Evolutionary conservation across 2,113 vertebrate species (phyloP).

Genomic region (Corapipo altera): DNA sequence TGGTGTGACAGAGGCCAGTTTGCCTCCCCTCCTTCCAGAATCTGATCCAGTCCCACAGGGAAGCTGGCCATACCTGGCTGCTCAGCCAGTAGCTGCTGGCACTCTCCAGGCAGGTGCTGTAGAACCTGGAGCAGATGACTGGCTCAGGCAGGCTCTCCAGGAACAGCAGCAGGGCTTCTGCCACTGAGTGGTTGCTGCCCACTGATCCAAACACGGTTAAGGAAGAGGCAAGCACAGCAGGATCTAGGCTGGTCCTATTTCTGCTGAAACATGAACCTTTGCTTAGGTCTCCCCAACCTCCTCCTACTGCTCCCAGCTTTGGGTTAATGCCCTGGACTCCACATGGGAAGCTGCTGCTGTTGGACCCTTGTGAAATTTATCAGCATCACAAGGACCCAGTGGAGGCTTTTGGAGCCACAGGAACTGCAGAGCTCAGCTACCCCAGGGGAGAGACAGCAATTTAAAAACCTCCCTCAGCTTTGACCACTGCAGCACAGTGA

Average conservation of each 20-base stretch:
- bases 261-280: background rate
- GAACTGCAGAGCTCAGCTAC: background rate
- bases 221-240: conserved; percentile 7
- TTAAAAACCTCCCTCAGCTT: background rate
- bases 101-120: conserved; percentile 82
- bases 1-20: too few relatives aligned
- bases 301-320: background rate
- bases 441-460: rapidly evolving
- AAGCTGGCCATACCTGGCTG: conserved; percentile 77
- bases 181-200: conserved; percentile 91
- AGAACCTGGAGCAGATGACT: conserved; percentile 83
- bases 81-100: conserved; percentile 76
- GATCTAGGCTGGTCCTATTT: background rate
- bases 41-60: background rate
- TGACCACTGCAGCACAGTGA: background rate
- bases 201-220: conserved; percentile 76
- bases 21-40: background rate
- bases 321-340: background rate
- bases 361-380: rapidly evolving
- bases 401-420: rapidly evolving
- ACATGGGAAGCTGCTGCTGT: rapidly evolving
- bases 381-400: rapidly evolving
- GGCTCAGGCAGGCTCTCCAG: conserved; percentile 95
- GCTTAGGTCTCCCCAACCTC: background rate
- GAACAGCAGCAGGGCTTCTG: conserved; percentile 93